These are phyloP conservation scores for Neofelis nebulosa DNA, from an alignment of 2,113 vertebrate genomes.

Conservation along the genomic window DNA sequence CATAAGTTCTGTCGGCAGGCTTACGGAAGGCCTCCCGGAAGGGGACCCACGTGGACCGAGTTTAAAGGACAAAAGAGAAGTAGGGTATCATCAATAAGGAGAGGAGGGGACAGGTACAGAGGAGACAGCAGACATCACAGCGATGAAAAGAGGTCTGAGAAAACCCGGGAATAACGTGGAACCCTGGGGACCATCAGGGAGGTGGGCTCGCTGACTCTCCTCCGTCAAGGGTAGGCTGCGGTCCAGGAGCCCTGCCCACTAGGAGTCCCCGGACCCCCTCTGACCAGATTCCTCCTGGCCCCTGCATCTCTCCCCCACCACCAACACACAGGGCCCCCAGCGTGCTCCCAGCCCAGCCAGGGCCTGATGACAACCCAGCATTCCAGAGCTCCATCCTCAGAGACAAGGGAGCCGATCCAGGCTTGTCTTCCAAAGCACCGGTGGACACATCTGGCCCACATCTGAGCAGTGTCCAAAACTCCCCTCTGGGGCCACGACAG, in stretches of 20 bases:
- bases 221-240: neutral
- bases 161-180: neutral
- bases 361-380: neutral
- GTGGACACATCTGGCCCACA: conserved; percentile 38
- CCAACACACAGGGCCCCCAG: neutral
- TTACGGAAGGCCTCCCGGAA: neutral
- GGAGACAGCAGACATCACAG: neutral
- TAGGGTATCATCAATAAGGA: neutral
- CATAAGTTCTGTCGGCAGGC: neutral
- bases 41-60: neutral
- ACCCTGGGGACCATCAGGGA: neutral
- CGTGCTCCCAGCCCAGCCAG: neutral
- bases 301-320: neutral
- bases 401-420: neutral
- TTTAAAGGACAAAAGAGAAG: neutral
- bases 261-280: neutral
- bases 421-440: neutral
- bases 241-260: neutral
- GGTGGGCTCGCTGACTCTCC: neutral
- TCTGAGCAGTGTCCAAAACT: conserved; percentile 59
- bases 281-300: neutral
- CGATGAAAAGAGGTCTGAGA: neutral
- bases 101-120: neutral
- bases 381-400: neutral
- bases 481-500: conserved; percentile 31